These are phyloP conservation scores for Plecotus auritus DNA, from an alignment of 2,113 vertebrate genomes.

Conservation along the genomic window DNA sequence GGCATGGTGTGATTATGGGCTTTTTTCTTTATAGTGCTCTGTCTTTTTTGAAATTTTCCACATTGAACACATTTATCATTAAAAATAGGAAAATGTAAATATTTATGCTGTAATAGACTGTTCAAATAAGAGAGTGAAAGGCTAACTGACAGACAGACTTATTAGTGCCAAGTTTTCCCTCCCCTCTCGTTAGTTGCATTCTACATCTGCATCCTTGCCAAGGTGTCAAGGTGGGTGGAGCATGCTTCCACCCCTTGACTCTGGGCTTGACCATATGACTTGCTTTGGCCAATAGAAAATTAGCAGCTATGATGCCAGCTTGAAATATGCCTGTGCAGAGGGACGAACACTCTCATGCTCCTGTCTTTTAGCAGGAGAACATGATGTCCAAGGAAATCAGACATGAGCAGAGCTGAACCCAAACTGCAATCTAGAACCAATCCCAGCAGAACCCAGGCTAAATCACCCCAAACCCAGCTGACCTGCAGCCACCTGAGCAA, in stretches of 20 bases:
- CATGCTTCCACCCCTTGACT: background rate
- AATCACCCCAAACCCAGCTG: background rate
- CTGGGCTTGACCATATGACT: background rate
- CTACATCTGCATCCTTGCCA: background rate
- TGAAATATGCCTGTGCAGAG: background rate
- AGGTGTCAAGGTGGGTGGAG: too few relatives aligned
- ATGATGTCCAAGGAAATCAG: background rate
- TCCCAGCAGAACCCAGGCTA: background rate
- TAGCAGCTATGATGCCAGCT: background rate
- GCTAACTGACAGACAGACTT: background rate
- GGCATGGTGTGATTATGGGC: background rate
- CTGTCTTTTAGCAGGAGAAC: background rate
- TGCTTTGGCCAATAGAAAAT: background rate
- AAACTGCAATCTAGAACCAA: background rate
- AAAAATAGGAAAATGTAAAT: background rate
- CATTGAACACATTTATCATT: background rate
- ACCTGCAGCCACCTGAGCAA: background rate
- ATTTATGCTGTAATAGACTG: background rate
- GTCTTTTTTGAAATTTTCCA: background rate
- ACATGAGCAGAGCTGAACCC: background rate
- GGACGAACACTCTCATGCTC: background rate
- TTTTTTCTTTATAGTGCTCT: background rate
- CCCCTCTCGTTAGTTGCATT: background rate
- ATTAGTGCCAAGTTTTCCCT: background rate
- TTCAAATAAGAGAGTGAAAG: background rate